Conservation (phyloP, 2,113 vertebrate genomes). For the Paedocypris sp. region DNA sequence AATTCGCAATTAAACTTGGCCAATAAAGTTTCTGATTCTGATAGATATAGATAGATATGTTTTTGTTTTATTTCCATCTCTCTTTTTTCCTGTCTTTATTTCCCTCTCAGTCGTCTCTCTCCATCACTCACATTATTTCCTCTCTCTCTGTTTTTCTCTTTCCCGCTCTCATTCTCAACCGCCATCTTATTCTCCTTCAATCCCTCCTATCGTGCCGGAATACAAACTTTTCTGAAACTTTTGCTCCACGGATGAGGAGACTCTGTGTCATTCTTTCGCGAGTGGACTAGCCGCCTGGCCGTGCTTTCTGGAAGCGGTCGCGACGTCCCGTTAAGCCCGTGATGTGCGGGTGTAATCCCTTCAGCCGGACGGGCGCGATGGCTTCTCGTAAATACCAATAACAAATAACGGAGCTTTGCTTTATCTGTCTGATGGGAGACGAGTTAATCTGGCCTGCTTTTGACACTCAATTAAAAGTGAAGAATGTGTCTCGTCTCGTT, state of each 20-base stretch:
- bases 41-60: too few species aligned
- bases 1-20: too few species aligned
- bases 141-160: too few species aligned
- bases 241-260: constrained; percentile 1
- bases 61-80: too few species aligned
- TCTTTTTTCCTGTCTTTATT: too few species aligned
- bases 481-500: constrained; percentile 46
- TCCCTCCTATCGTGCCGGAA: too few species aligned
- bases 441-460: constrained; percentile 58
- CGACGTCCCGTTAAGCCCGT: constrained; percentile 22
- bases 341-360: constrained; percentile 36
- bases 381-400: constrained; percentile 69
- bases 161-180: too few species aligned
- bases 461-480: constrained; percentile 69
- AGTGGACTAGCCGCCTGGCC: not conserved
- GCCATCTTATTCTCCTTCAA: too few species aligned
- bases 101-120: too few species aligned
- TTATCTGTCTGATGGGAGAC: constrained; percentile 52
- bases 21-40: too few species aligned
- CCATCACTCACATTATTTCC: too few species aligned
- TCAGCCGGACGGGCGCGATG: constrained; percentile 25
- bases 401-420: constrained; percentile 54
- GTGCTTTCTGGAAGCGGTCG: not conserved
- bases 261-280: constrained; percentile 4
- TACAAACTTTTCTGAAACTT: too few species aligned